Evolutionary conservation across 2,888 invertebrate genomes (phyloP).

Genomic region (Orthosia incerta): DNA sequence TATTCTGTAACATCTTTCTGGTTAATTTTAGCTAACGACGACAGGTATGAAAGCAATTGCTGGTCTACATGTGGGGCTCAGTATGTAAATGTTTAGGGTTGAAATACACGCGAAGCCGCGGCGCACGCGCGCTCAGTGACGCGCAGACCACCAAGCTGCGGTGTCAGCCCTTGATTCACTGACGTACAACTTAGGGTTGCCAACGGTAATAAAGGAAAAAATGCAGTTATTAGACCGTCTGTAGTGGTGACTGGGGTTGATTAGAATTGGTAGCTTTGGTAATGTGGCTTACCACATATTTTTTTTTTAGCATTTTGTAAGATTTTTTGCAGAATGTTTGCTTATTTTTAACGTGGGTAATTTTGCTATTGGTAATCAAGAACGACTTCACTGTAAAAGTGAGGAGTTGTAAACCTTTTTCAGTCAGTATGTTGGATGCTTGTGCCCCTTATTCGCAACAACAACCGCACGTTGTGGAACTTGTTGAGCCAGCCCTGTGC

Average conservation of each 20-base stretch:
- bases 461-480: conserved; percentile 31
- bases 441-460: conserved; percentile 30
- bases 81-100: conserved; percentile 87
- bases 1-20: conserved; percentile 8
- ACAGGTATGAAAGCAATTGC: conserved; percentile 59
- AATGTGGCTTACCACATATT: background rate
- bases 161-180: conserved; percentile 90
- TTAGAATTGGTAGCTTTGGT: background rate
- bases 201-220: conserved; percentile 33
- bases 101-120: conserved; percentile 82
- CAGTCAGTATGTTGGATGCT: conserved; percentile 6
- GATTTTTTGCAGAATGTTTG: background rate
- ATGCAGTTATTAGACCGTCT: conserved; percentile 16
- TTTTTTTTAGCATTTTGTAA: background rate
- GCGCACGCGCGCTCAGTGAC: conserved; percentile 87
- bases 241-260: background rate
- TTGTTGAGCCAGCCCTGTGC: conserved; percentile 79
- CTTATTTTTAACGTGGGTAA: background rate
- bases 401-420: background rate
- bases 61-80: conserved; percentile 50
- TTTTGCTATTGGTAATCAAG: background rate
- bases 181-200: conserved; percentile 80
- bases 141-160: conserved; percentile 87
- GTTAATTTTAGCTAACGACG: conserved; percentile 54
- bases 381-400: background rate